A percentile compares a stretch with the other conserved stretches of the same genome.
Evolutionary conservation across 23 tunicate genomes (phyloP).

Genomic region (Styela plicata): DNA sequence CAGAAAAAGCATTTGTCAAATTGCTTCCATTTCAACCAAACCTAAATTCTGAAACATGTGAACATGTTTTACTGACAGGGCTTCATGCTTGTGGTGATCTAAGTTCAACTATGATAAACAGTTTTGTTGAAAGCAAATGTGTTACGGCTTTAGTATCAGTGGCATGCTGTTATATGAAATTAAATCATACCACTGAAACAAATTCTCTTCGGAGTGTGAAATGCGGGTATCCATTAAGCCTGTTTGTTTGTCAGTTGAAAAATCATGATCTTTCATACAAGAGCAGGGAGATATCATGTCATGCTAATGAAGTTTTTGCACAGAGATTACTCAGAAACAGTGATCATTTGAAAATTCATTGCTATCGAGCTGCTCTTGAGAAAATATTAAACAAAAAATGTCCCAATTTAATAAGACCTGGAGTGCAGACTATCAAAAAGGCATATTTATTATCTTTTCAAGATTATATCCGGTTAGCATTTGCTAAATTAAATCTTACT

Average conservation of each 20-base stretch:
- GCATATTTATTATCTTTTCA: background rate
- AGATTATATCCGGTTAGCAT: slow-evolving; percentile 46
- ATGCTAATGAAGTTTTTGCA: slow-evolving; percentile 48
- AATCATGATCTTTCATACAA: slow-evolving; percentile 48
- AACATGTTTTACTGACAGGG: slow-evolving; percentile 50
- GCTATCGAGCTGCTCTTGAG: slow-evolving; percentile 77
- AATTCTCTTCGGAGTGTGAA: background rate
- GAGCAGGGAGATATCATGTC: slow-evolving; percentile 56
- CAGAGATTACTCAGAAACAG: background rate
- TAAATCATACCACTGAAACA: slow-evolving; percentile 27
- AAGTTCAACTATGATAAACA: slow-evolving; percentile 77
- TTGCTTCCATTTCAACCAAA: background rate
- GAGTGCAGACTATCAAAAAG: slow-evolving; percentile 56
- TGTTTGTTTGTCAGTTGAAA: slow-evolving; percentile 10
- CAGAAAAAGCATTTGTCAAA: background rate
- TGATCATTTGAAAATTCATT: slow-evolving; percentile 42
- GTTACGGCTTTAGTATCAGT: slow-evolving; percentile 66
- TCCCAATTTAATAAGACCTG: slow-evolving; percentile 53
- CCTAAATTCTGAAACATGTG: background rate
- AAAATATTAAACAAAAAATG: slow-evolving; percentile 30
- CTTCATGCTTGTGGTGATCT: slow-evolving; percentile 94
- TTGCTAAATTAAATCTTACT: slow-evolving; percentile 32
- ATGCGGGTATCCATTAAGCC: slow-evolving; percentile 77
- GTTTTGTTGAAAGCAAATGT: slow-evolving; percentile 38
- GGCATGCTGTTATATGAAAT: slow-evolving; percentile 89